Evolutionary conservation across 2,888 invertebrate genomes (phyloP), one percentile per base, ranked within the genome.

Genomic region (Melitaea athalia): DNA sequence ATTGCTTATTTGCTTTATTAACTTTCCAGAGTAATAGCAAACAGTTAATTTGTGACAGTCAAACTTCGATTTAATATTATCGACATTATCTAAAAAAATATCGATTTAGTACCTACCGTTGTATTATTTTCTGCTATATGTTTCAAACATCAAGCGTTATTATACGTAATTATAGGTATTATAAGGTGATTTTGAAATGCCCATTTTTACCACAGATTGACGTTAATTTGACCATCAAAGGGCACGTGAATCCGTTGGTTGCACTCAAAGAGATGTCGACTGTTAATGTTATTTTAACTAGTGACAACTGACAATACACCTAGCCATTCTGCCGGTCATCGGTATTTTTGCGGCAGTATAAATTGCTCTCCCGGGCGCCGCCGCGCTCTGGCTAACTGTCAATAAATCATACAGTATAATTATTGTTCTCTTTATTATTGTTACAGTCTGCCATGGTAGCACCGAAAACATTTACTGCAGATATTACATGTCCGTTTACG

Each of bases 311-410:
- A 57, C 57, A 42, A 42, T 73, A 70, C 73, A 53, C 68, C 50
- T 67, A 50, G 59, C 62, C 67, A 61, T 69, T 66, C 62, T 60
- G 47, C 49, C 57, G 67, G 66, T 74, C 38, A 38, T 8, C 38
- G 38, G 72, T 78, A 80, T 88, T 89, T 91, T 88, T 88, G 81
- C 81, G 74, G 69, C 74, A 74, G 69, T 76, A 79, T 77, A 82
- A 87, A 86, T 86, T 84, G 79, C 82, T 84, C 83, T 83, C 83
- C 69, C 74, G 81, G 82, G 84, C 78, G 80, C 80, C 80, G 75
- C 79, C 77, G 72, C 75, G 78, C 79, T 77, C 79, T 79, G 77
- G 76, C 78, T 83, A 81, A 84, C 85, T 83, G 83, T 84, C 81
- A 75, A 83, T 85, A 85, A 85, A 85, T 85, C 81, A 84, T 84